phyloP scores from a whole-genome alignment of 2,888 invertebrate genomes.

The Selenia dentaria region DNA sequence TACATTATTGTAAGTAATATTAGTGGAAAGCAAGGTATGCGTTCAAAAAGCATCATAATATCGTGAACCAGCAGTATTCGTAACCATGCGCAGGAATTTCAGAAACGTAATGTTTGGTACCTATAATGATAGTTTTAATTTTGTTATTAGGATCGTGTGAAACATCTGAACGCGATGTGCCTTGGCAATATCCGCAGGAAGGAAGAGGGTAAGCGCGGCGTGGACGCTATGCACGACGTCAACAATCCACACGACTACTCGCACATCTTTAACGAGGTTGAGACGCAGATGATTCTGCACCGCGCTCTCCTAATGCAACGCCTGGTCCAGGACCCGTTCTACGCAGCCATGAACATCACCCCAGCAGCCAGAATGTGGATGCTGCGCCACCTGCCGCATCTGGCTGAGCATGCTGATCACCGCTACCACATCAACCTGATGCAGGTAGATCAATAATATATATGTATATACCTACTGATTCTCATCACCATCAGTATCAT shows the following conservation, averaged over 20 bases:
- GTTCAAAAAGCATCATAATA: too few species aligned
- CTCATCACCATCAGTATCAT: too few species aligned
- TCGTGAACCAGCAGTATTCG: too few species aligned
- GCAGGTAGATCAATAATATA: conserved; percentile 5
- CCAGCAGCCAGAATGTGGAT: conserved; percentile 4
- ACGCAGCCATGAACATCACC: conserved; percentile 5
- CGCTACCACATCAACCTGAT: not conserved
- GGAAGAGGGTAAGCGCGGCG: not conserved
- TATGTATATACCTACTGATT: too few species aligned
- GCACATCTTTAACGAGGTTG: conserved; percentile 2
- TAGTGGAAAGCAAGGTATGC: too few species aligned
- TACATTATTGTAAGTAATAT: too few species aligned
- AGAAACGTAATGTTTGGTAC: too few species aligned
- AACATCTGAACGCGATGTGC: not conserved
- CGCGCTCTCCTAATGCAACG: conserved; percentile 3
- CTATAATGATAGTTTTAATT: too few species aligned
- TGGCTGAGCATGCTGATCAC: not conserved
- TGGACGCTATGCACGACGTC: not conserved
- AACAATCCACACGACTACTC: not conserved
- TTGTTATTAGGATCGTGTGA: not conserved
- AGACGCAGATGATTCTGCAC: not conserved
- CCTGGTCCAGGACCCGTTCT: conserved; percentile 9
- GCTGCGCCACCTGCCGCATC: conserved; percentile 1
- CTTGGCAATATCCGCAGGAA: not conserved
- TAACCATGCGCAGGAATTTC: too few species aligned